These are phyloP conservation scores for Dreissena rostriformis DNA, from an alignment of 1,140 invertebrate species.

Conservation along the genomic window DNA sequence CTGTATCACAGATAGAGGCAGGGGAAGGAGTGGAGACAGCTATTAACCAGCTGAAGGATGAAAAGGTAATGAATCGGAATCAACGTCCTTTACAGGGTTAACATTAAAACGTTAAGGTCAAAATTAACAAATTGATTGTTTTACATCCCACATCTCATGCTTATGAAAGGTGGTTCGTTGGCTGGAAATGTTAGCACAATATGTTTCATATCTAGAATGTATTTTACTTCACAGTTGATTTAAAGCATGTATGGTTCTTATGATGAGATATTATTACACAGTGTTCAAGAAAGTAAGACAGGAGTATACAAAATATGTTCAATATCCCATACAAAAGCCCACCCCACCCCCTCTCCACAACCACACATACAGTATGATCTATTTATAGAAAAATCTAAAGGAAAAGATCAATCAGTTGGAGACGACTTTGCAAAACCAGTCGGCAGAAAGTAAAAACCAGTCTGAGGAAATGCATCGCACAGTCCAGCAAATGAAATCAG, in stretches of 20 bases:
- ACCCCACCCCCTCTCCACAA: too few relatives aligned
- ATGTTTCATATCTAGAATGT: too few relatives aligned
- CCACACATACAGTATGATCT: too few relatives aligned
- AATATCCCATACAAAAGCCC: too few relatives aligned
- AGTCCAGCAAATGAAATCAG: conserved; percentile 71
- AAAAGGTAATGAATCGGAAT: conserved; percentile 77
- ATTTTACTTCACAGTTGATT: too few relatives aligned
- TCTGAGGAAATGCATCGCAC: conserved; percentile 72
- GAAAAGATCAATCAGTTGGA: conserved; percentile 72
- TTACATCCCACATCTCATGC: background rate
- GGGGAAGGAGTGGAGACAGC: conserved; percentile 81
- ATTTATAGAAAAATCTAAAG: conserved; percentile 68
- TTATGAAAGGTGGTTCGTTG: background rate
- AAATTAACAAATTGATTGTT: background rate
- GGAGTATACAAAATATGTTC: too few relatives aligned
- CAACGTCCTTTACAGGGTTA: background rate
- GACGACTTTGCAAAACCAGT: conserved; percentile 61
- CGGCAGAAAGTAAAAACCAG: conserved; percentile 65
- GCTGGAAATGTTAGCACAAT: background rate
- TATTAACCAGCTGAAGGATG: conserved; percentile 80
- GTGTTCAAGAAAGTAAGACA: too few relatives aligned
- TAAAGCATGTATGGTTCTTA: too few relatives aligned
- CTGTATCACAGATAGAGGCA: conserved; percentile 77
- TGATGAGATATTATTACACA: too few relatives aligned
- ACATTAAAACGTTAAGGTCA: background rate